Conservation (phyloP, 2,797 vertebrate genomes). For the Lagorchestes hirsutus region DNA sequence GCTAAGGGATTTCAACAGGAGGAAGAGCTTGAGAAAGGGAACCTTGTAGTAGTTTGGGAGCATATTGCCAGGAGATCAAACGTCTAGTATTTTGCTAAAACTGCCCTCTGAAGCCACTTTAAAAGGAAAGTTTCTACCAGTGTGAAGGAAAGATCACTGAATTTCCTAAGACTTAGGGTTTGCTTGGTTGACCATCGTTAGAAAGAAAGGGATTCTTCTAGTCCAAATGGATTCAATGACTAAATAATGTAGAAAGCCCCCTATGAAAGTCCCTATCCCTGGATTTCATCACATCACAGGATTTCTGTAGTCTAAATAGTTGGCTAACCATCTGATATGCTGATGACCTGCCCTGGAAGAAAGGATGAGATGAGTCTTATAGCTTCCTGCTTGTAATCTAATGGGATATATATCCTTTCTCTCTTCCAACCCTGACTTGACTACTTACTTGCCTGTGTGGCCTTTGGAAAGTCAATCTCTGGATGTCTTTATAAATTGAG, state of each 20-base stretch:
- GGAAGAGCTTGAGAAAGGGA: background rate
- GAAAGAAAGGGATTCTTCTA: background rate
- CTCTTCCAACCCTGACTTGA: background rate
- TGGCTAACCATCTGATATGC: background rate
- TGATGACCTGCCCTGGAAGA: background rate
- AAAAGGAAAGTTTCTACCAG: background rate
- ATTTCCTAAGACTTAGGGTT: background rate
- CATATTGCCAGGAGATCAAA: background rate
- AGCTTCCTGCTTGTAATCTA: background rate
- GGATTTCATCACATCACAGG: background rate
- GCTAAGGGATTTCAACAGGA: background rate
- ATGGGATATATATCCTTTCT: background rate
- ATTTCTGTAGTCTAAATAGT: background rate
- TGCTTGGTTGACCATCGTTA: background rate
- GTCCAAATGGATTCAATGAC: background rate
- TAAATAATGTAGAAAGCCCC: background rate
- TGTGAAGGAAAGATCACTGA: background rate
- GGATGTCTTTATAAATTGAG: background rate
- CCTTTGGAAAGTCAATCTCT: background rate
- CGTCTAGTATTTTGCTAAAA: background rate
- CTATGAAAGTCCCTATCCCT: background rate
- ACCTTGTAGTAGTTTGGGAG: background rate
- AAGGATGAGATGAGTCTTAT: background rate
- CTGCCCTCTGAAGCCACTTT: background rate
- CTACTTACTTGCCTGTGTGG: background rate